phyloP scores from a whole-genome alignment of 2,797 vertebrate species.

The Chloroceryle amazona region DNA sequence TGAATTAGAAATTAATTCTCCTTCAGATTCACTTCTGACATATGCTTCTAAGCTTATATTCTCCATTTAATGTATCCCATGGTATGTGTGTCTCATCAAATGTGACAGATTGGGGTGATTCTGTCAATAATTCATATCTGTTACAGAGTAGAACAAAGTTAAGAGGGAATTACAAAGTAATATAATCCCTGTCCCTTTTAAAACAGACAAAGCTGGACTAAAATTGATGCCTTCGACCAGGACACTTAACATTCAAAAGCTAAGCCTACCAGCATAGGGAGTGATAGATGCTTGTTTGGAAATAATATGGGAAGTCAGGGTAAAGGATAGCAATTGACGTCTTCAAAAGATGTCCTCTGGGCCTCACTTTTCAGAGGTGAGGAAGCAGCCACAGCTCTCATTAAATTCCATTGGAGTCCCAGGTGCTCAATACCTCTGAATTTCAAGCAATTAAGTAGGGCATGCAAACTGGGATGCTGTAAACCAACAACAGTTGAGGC shows the following conservation, averaged over 20 bases:
- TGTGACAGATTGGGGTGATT: slow-evolving; percentile 64
- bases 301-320: not conserved
- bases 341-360: slow-evolving; percentile 32
- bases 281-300: slow-evolving; percentile 9
- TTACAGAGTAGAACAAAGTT: slow-evolving; percentile 43
- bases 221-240: not conserved
- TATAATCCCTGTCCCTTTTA: slow-evolving; percentile 15
- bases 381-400: not conserved
- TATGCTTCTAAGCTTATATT: slow-evolving; percentile 33
- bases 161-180: slow-evolving; percentile 39
- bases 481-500: not conserved
- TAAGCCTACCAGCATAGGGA: not conserved
- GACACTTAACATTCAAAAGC: slow-evolving; percentile 20
- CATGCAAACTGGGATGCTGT: slow-evolving; percentile 18
- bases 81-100: slow-evolving; percentile 29
- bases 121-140: slow-evolving; percentile 67
- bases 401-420: slow-evolving; percentile 23
- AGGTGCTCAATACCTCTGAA: slow-evolving; percentile 18
- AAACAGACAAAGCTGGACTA: not conserved
- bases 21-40: not conserved
- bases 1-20: slow-evolving; percentile 47
- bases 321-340: not conserved
- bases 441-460: slow-evolving; percentile 39
- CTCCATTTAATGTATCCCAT: slow-evolving; percentile 32
- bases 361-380: slow-evolving; percentile 26